Evolutionary conservation across 2,888 invertebrate species (phyloP).

Genomic region (Heliothis peltigera): DNA sequence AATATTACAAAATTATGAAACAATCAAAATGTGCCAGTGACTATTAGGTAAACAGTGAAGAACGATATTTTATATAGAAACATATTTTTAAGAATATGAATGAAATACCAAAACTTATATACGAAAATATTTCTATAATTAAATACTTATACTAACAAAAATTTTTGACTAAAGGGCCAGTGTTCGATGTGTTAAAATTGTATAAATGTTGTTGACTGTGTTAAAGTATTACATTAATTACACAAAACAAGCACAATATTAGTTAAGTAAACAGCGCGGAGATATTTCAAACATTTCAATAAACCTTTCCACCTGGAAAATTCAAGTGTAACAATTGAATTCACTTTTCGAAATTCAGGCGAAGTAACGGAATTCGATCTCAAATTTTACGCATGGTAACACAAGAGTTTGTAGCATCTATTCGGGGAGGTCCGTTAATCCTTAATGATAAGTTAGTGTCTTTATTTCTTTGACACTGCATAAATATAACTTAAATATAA

Average conservation of each 20-base stretch:
- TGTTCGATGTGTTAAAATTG: slow-evolving; percentile 83
- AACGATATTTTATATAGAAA: slow-evolving; percentile 64
- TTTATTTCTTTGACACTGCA: slow-evolving; percentile 6
- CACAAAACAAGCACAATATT: slow-evolving; percentile 74
- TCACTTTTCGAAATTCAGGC: slow-evolving; percentile 6
- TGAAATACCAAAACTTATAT: slow-evolving; percentile 75
- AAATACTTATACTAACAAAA: slow-evolving; percentile 87
- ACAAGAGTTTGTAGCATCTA: slow-evolving; percentile 8
- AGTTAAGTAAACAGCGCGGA: slow-evolving; percentile 56
- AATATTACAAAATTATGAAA: slow-evolving; percentile 61
- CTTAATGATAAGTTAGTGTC: neutral
- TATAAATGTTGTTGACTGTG: slow-evolving; percentile 59
- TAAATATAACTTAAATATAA: slow-evolving; percentile 36
- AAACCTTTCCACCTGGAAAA: slow-evolving; percentile 6
- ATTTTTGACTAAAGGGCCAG: slow-evolving; percentile 85
- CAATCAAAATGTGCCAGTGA: slow-evolving; percentile 73
- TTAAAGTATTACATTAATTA: slow-evolving; percentile 65
- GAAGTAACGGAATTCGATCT: slow-evolving; percentile 1
- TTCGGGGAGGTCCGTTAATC: slow-evolving; percentile 11
- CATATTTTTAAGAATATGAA: slow-evolving; percentile 63
- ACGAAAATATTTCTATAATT: slow-evolving; percentile 72
- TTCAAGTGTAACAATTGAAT: neutral
- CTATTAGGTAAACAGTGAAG: slow-evolving; percentile 68
- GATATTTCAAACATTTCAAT: slow-evolving; percentile 61
- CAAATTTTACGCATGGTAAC: slow-evolving; percentile 8